Evolutionary conservation across 2,113 vertebrate genomes (phyloP), one percentile per base, ranked within the genome.

Genomic region (Solea senegalensis): DNA sequence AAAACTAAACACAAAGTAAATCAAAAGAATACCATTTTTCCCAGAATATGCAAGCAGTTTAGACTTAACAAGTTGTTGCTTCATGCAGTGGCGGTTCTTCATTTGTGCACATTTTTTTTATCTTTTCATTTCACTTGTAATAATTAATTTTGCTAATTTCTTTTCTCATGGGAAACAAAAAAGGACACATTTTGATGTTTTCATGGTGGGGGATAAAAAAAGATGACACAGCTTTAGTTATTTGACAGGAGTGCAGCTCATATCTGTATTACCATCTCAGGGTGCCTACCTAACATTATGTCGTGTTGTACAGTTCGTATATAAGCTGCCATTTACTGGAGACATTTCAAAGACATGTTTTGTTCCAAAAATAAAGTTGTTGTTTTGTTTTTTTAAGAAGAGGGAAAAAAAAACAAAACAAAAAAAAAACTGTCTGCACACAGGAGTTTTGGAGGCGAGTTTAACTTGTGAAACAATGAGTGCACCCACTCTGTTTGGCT

Each of bases 191-290:
- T 41, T 62, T 65, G 9, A 82, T 53, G 71, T 60, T 57, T 82
- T 81, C 61, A 87, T 66, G 82, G 71, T 81, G 80, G 21, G 21
- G 21, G 61, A 45, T 73, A 45, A n/a, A 72, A 76, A 13, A 65
- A 7, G 40, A 55, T 50, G 34, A 13, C 12, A 41, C 40, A 54
- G 27, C 16, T 51, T 79, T 16, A 34, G 59, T 50, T 6, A 2
- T 65, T 67, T 69, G 56, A 63, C 39, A 16, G 55, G 58, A 28
- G 58, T 68, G 70, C 67, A 71, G 65, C 62, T 85, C 67, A 77
- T 80, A 85, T 89, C 76, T 64, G 63, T 82, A 82, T 84, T 85
- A 62, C 76, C 87, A 88, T 88, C 89, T 90, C 89, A 90, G 89
- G 89, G 89, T 88, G 84, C 86, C 83, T 82, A 76, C 69, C 16